These are phyloP conservation scores for Chromoteleia sp. DNA, from an alignment of 2,888 invertebrate genomes.

Conservation along the genomic window DNA sequence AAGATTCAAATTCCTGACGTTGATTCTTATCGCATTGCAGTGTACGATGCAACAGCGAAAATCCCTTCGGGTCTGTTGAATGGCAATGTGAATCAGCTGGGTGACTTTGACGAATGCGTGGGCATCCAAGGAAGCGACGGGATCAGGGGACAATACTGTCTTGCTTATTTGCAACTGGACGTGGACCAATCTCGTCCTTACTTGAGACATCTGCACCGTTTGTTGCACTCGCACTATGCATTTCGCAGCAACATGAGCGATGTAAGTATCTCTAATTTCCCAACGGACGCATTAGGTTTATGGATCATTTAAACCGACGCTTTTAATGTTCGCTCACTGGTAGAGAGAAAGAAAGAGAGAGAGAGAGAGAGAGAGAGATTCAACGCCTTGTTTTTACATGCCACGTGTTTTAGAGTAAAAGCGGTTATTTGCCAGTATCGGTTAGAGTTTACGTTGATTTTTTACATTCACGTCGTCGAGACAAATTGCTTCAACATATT, in stretches of 20 bases:
- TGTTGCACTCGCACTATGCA: constrained; percentile 87
- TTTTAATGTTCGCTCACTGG: constrained; percentile 30
- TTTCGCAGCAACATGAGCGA: constrained; percentile 88
- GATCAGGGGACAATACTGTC: constrained; percentile 88
- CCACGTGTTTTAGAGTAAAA: constrained; percentile 7
- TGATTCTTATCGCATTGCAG: constrained; percentile 81
- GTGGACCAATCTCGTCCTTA: constrained; percentile 85
- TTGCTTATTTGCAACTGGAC: constrained; percentile 87
- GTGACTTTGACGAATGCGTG: constrained; percentile 90
- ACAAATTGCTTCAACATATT: constrained; percentile 52
- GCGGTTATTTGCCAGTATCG: constrained; percentile 5
- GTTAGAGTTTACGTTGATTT: constrained; percentile 29
- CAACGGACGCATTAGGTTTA: constrained; percentile 50
- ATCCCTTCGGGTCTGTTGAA: constrained; percentile 89
- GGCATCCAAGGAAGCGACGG: constrained; percentile 82
- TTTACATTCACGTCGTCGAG: constrained; percentile 32
- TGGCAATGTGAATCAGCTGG: constrained; percentile 90
- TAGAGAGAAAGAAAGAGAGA: constrained; percentile 11
- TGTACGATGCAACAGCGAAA: constrained; percentile 91
- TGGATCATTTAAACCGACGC: constrained; percentile 22
- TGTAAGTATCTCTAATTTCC: constrained; percentile 85
- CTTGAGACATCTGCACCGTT: constrained; percentile 85
- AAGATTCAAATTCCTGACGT: constrained; percentile 32
- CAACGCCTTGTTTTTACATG: constrained; percentile 19
- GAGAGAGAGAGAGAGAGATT: constrained; percentile 20